These are phyloP conservation scores for Ceratosolen solmsi DNA, from an alignment of 1,140 invertebrate genomes.

Conservation along the genomic window DNA sequence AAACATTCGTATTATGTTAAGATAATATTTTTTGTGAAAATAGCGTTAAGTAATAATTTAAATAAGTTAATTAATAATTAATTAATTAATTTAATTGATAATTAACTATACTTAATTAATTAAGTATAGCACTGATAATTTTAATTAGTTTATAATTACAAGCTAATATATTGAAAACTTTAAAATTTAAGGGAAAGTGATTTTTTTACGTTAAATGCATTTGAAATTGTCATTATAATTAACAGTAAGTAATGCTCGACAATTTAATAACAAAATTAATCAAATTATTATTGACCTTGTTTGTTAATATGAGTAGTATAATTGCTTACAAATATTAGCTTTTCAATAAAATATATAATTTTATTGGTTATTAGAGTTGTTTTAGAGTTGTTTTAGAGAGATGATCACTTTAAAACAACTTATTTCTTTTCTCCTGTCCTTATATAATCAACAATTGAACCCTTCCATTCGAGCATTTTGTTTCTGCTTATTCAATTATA, in stretches of 20 bases:
- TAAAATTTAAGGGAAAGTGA: neutral
- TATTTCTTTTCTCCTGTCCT: no score
- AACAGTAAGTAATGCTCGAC: neutral
- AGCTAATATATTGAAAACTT: neutral
- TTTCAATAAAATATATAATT: conserved; percentile 26
- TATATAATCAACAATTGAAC: no score
- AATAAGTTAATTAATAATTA: no score
- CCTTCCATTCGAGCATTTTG: no score
- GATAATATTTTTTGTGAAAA: neutral
- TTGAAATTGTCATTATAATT: neutral
- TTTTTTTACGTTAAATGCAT: no score
- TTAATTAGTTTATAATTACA: conserved; percentile 6
- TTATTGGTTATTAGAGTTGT: no score
- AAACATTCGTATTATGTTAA: neutral
- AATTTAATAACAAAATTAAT: neutral
- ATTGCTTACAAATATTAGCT: conserved; percentile 30
- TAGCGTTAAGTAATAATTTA: neutral
- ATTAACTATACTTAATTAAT: neutral
- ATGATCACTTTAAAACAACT: no score
- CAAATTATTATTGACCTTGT: neutral
- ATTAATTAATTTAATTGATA: no score
- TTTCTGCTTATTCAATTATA: no score
- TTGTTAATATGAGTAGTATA: conserved; percentile 11
- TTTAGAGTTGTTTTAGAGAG: no score
- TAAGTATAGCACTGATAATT: neutral